Conservation (phyloP, 2,113 vertebrate genomes). For the Pseudolaguvia tuberculata region DNA sequence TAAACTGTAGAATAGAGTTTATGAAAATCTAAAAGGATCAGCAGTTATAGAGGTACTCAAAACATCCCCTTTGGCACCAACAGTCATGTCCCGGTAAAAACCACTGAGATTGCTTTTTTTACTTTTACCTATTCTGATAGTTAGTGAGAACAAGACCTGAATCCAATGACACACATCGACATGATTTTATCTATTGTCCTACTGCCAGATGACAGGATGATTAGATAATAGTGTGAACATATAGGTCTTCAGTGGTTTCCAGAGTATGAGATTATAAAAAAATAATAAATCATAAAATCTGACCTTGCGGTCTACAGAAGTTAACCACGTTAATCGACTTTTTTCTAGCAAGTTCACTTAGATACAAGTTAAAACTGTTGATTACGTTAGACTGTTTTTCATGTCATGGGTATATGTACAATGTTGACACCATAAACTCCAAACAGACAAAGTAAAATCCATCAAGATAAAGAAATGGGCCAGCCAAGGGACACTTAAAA, state of each 20-base stretch:
- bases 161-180: neutral
- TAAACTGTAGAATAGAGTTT: neutral
- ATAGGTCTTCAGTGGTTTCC: neutral
- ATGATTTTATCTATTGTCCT: neutral
- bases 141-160: neutral
- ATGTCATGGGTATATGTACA: slow-evolving; percentile 22
- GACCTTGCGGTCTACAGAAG: neutral
- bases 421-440: slow-evolving; percentile 49
- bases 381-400: slow-evolving; percentile 8
- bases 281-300: too few species aligned
- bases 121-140: neutral
- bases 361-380: slow-evolving; percentile 3
- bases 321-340: neutral
- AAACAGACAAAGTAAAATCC: slow-evolving; percentile 33
- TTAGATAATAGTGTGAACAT: neutral
- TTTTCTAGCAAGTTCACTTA: slow-evolving; percentile 43
- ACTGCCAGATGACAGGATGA: neutral
- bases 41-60: neutral
- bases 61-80: neutral
- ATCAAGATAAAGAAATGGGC: slow-evolving; percentile 14
- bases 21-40: neutral
- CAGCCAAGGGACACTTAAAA: too few species aligned
- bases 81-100: neutral
- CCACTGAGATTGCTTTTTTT: neutral
- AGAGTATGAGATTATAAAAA: too few species aligned